Conservation (phyloP, 2,888 invertebrate species). For the Nowickia ferox region DNA sequence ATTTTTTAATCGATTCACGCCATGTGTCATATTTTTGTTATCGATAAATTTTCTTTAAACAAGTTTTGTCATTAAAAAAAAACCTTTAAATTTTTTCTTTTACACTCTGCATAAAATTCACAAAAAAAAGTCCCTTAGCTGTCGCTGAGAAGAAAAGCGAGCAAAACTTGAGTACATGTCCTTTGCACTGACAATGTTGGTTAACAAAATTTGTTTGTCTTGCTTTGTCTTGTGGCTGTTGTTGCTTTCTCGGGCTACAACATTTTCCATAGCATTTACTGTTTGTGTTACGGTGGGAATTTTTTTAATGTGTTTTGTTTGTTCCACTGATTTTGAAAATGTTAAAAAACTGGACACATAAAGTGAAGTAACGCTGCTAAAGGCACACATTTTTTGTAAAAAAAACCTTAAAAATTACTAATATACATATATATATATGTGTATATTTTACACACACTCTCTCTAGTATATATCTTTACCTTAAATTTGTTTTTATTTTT, state of each 20-base stretch:
- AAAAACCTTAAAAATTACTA: background rate
- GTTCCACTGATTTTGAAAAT: slow-evolving; percentile 37
- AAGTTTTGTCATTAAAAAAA: too few species aligned
- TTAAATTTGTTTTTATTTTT: background rate
- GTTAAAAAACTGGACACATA: slow-evolving; percentile 57
- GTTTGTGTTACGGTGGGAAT: slow-evolving; percentile 45
- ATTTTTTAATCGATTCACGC: too few species aligned
- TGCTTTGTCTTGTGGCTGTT: background rate
- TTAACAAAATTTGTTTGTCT: slow-evolving; percentile 55
- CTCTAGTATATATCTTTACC: slow-evolving; percentile 9
- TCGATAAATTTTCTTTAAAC: too few species aligned
- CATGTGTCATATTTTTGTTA: too few species aligned
- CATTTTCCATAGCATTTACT: slow-evolving; percentile 34
- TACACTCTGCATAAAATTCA: background rate
- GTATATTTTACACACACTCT: background rate
- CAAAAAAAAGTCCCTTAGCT: background rate
- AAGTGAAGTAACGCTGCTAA: slow-evolving; percentile 54
- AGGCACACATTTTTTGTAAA: slow-evolving; percentile 9
- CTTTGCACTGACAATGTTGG: slow-evolving; percentile 67
- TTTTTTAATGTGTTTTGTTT: background rate
- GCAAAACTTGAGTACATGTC: slow-evolving; percentile 60
- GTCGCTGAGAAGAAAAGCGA: slow-evolving; percentile 4
- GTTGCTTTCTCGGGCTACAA: background rate
- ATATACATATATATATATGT: slow-evolving; percentile 8
- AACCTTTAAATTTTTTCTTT: background rate